phyloP scores from a whole-genome alignment of 2,797 vertebrate genomes.

The Enteromius fasciolatus region DNA sequence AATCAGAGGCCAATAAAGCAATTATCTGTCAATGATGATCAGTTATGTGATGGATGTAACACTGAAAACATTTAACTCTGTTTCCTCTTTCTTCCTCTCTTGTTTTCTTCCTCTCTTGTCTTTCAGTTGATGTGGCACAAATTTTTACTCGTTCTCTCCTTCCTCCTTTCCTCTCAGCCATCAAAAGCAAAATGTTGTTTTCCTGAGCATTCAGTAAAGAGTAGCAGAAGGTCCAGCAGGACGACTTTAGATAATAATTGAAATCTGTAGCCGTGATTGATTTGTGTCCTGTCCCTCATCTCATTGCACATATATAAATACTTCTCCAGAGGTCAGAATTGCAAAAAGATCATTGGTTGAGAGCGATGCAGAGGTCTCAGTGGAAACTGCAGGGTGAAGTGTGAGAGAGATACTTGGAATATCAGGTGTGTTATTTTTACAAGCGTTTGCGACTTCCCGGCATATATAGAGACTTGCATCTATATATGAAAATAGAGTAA shows the following conservation, averaged over 20 bases:
- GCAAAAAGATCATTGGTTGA: conserved; percentile 72
- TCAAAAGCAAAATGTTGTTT: conserved; percentile 26
- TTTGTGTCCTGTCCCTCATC: conserved; percentile 67
- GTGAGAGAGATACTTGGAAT: conserved; percentile 71
- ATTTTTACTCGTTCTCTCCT: conserved; percentile 20
- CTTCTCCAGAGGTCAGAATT: conserved; percentile 74
- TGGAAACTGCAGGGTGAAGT: conserved; percentile 74
- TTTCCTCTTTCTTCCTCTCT: conserved; percentile 56
- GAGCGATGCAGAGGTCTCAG: conserved; percentile 71
- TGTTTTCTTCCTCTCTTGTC: conserved; percentile 22
- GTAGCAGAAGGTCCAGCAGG: not conserved
- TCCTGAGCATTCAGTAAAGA: not conserved
- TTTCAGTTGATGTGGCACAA: conserved; percentile 19
- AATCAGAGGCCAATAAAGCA: conserved; percentile 54
- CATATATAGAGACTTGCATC: conserved; percentile 80
- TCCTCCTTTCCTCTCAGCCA: conserved; percentile 31
- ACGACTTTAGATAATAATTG: not conserved
- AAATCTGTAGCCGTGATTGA: conserved; percentile 53
- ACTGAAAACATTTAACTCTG: conserved; percentile 53
- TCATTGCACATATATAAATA: conserved; percentile 66
- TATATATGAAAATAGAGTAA: conserved; percentile 77
- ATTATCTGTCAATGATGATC: conserved; percentile 47
- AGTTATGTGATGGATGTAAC: conserved; percentile 47
- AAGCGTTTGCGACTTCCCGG: conserved; percentile 68
- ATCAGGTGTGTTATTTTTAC: conserved; percentile 79